Base-by-base conservation (phyloP, 2,888 invertebrate genomes). In the Philhelius pedissequus region DNA sequence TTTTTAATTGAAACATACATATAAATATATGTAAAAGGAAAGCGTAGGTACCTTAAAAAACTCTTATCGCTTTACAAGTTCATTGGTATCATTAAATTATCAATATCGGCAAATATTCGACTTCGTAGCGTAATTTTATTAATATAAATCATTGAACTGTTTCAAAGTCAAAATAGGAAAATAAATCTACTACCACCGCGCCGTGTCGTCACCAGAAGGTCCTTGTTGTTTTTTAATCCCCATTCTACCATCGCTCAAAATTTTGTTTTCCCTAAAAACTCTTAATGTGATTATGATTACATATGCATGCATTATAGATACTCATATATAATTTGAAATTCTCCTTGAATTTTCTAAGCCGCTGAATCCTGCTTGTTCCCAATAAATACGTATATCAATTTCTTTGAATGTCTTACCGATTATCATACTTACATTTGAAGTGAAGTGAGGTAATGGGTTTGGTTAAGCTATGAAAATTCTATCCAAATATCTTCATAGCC, bases 311-410 rank as follows among this genome's bases (percentile, higher is more conserved):
- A 70, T 56, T 58, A 38, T 78, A 43, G 40, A 18, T 45, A 48
- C 64, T 50, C n/a, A 48, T 22, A 20, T 48, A 11, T 60, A 70
- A 30, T 70, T 70, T 43, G 40, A 66, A 77, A 71, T 71, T 66
- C 66, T 50, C 45, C 43, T 66, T 66, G 25, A 66, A 78, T 78
- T 73, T 66, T 71, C 78, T 78, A 78, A 78, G 50, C 78, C 71
- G 66, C 78, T 78, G 78, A 73, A 73, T 78, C 54, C 54, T 58
- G 27, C 64, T 71, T 64, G 56, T 48, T 43, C 43, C 43, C 64
- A n/a, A 35, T 62, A 76, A 69, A 60, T 69, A 69, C 60, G 22
- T 32, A 77, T 70, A 77, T 77, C 77, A 70, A 77, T 77, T 77
- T 70, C 71, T 78, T 13, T 18, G 43, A 71, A 71, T 78, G 64